Percentiles rank a stretch among this genome's conserved stretches.
Conservation (phyloP, 2,888 invertebrate species). For the Zaprionus bogoriensis region DNA sequence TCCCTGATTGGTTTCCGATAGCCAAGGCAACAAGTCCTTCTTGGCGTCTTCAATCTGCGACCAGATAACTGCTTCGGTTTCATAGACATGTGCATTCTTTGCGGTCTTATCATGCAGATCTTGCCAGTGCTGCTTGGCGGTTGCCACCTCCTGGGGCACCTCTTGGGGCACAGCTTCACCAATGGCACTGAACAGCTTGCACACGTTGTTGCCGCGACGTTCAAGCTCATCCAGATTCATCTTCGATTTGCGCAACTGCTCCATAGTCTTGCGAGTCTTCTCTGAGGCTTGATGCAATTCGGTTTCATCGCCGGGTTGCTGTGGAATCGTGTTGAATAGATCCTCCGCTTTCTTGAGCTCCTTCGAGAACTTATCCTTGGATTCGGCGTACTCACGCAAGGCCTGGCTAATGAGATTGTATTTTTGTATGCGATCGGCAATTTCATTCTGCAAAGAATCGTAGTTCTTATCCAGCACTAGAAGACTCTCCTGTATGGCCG, state of each 20-base stretch:
- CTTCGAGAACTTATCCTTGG: constrained; percentile 87
- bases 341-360: constrained; percentile 89
- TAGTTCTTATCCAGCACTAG: constrained; percentile 91
- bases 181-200: constrained; percentile 83
- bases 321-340: constrained; percentile 86
- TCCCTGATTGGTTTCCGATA: constrained; percentile 90
- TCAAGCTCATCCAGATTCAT: constrained; percentile 90
- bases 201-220: constrained; percentile 85
- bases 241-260: constrained; percentile 89
- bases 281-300: constrained; percentile 89
- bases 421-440: constrained; percentile 89
- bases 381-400: constrained; percentile 89
- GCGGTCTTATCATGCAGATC: constrained; percentile 88
- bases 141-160: constrained; percentile 83
- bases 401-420: constrained; percentile 89
- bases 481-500: constrained; percentile 90
- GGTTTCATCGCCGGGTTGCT: constrained; percentile 88
- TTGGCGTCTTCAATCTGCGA: constrained; percentile 94
- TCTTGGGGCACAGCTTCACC: constrained; percentile 84
- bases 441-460: constrained; percentile 90
- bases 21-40: constrained; percentile 92
- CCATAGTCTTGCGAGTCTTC: constrained; percentile 89
- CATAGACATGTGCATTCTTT: constrained; percentile 90
- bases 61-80: constrained; percentile 96
- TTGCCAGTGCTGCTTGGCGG: constrained; percentile 88